Evolutionary conservation across 2,888 invertebrate genomes (phyloP), one percentile per base, ranked within the genome.

Genomic region (Baronia brevicornis): DNA sequence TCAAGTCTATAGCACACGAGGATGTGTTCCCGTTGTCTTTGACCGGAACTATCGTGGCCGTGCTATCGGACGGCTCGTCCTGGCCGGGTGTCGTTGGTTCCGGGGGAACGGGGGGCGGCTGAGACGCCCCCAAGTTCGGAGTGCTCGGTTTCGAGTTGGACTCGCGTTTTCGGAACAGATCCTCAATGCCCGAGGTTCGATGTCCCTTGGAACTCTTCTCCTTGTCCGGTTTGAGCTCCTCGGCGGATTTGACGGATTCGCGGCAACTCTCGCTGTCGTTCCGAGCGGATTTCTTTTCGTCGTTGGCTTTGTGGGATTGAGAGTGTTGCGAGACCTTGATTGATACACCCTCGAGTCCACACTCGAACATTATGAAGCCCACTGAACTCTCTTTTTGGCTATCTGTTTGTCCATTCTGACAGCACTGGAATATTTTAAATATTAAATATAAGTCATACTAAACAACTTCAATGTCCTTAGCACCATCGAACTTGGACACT

Each of bases 331-430:
- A 74, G 3, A 87, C 86, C 62, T 95, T 95, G 8, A 97, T 86
- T 5, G 91, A 90, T 7, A 97, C 91, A 1, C 95, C 95, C 77
- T 98, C 97, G 17, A 97, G 77, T 0, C 98, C 97, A 61, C 95
- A 95, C 72, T 98, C 98, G 60, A 96, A 96, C 97, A 98, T 97
- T 32, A 98, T 96, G 62, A 94, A 97, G 9, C 96, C 96, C 34
- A 95, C 84, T 36, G 90, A 88, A 48, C 88, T 90, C 38, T 91
- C 82, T 15, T 85, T 86, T 46, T 86, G 84, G 13, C 77, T 70
- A 29, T 88, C 87, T 2, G 78, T 60, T 19, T 73, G 60, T 28
- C 62, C 69, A 28, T 63, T 77, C 43, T 77, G 79, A 32, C 63
- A 66, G 30, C 64, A 66, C 72, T 77, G 41, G 5, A 33, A 36